A percentile compares a stretch with the other conserved stretches of the same genome.
Evolutionary conservation across 2,113 vertebrate species (phyloP).

Genomic region (Protomyctophum bolini): DNA sequence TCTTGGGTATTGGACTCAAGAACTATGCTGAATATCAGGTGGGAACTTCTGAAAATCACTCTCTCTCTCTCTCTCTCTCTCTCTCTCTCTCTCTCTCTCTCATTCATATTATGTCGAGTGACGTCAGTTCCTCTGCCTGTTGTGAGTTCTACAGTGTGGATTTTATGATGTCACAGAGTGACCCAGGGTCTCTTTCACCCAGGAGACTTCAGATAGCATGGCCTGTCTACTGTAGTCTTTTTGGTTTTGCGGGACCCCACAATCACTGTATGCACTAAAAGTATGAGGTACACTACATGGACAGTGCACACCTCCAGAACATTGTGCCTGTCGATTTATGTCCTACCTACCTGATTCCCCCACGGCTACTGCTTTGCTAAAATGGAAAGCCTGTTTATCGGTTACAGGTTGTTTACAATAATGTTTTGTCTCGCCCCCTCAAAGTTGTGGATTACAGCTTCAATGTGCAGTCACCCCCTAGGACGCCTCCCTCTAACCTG

Average conservation of each 20-base stretch:
- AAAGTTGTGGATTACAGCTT: neutral
- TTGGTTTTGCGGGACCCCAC: conserved; percentile 25
- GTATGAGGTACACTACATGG: no score
- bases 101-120: neutral
- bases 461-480: neutral
- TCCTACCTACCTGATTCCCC: no score
- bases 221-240: neutral
- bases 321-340: no score
- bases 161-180: conserved; percentile 35
- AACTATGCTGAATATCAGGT: conserved; percentile 99
- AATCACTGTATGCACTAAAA: neutral
- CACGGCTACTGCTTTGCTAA: no score
- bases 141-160: conserved; percentile 18
- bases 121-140: conserved; percentile 40
- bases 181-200: conserved; percentile 25
- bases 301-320: no score
- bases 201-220: neutral
- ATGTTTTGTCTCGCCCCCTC: no score
- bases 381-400: no score
- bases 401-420: no score
- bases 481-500: neutral
- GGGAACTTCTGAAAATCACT: neutral
- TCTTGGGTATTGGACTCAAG: conserved; percentile 94
- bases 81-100: neutral
- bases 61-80: neutral